Percentiles rank a stretch among this genome's conserved stretches.
Evolutionary conservation across 2,888 invertebrate genomes (phyloP).

Genomic region (Agrochola litura): DNA sequence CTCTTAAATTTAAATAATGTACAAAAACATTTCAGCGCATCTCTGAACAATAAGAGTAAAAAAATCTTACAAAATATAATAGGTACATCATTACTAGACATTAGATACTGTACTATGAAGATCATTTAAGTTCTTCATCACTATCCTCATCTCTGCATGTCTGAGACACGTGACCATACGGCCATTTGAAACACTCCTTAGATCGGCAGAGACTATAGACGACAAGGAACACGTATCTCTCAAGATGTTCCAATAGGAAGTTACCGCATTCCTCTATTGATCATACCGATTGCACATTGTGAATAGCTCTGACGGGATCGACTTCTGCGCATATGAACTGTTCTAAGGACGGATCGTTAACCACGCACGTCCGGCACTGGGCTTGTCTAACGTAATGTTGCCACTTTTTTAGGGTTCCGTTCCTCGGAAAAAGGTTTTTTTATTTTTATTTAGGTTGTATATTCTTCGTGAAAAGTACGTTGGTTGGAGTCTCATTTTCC

Average conservation of each 20-base stretch:
- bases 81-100: not conserved
- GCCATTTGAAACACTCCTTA: not conserved
- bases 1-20: not conserved
- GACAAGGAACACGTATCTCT: not conserved
- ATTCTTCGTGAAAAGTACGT: too few species aligned
- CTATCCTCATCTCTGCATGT: not conserved
- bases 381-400: not conserved
- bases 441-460: too few species aligned
- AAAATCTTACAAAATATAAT: too few species aligned
- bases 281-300: not conserved
- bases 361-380: slow-evolving; percentile 15
- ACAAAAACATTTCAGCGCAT: not conserved
- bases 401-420: not conserved
- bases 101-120: not conserved
- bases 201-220: too few species aligned
- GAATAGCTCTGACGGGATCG: not conserved
- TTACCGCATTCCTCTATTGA: not conserved
- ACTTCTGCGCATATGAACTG: slow-evolving; percentile 5
- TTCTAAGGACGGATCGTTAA: slow-evolving; percentile 34
- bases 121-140: not conserved
- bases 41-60: too few species aligned
- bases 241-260: not conserved
- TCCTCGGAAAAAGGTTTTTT: too few species aligned
- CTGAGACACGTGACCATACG: not conserved
- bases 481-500: too few species aligned